Evolutionary conservation across 2,797 vertebrate species (phyloP), one percentile per base, ranked within the genome.

Genomic region (Octomys mimax): DNA sequence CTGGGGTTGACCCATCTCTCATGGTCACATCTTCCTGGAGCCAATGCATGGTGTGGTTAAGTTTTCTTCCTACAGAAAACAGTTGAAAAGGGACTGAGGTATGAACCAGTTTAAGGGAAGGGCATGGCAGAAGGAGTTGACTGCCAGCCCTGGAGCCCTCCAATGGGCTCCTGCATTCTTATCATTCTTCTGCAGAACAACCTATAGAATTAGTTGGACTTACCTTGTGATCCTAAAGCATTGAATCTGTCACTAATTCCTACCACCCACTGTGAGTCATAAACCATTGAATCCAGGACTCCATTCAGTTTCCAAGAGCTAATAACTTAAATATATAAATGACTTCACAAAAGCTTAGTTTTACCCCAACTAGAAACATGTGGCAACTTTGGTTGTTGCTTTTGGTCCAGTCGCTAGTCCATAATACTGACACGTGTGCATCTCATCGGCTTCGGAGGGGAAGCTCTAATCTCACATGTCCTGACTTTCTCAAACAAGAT

Each of bases 401-500:
- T 88, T 92, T 66, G 28, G 59, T 92, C 54, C 61, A n/a, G 61
- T 86, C 61, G 31, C 49, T 82, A 11, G 64, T 75, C 31, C 42
- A 42, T 59, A 64, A n/a, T 61, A 66, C 21, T 46, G 68, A 77
- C 46, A 54, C 3, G 1, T 33, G 28, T 26, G 16, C 14, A 62
- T 31, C 33, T 71, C 87, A 13, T 82, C 71, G 28, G 5, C 42
- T 85, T 94, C 46, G 52, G 81, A 89, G 91, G 31, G 18, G 18
- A 89, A 84, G 64, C 14, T 82, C 14, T 28, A 61, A 61, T 89
- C 71, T 77, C 59, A 24, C 2, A 7, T 24, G 64, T 2, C 24
- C 92, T 92, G 61, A 28, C 4, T 94, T 92, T 91, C 87, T 80
- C 52, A 94, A 73, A 49, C n/a, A 89, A 90, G 68, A 94, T 18